Evolutionary conservation across 2,888 invertebrate species (phyloP), one percentile per base, ranked within the genome.

Genomic region (Eumerus sabulonum): DNA sequence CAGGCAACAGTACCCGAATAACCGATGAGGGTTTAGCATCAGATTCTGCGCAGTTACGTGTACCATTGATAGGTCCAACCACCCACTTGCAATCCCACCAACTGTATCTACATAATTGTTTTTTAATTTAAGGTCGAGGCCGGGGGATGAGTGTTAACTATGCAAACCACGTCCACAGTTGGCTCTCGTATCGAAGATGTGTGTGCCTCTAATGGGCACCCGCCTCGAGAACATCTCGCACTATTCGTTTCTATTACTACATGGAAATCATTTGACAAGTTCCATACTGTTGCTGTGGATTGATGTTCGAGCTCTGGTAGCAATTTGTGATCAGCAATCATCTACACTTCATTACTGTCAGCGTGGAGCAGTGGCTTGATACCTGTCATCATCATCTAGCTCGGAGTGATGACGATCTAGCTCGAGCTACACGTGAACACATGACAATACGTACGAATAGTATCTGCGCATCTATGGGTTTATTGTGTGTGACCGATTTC

Each of bases 401-500:
- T 14, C 7, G 5, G 16, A 18, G 27, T 62, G 48, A 66, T 66
- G 59, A 44, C 59, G 44, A 50, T 48, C n/a, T 72, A 12, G 40
- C 38, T 12, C 4, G 19, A 50, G 12, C 13, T 11, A 11, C 17
- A 40, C n/a, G 9, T 42, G 5, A n/a, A 12, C 3, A 56, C 13
- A 16, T 9, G n/a, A 48, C n/a, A 19, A 9, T 35, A 3, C 11
- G 12, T 18, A 40, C 42, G 14, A 19, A 19, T 17, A 14, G 53
- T 63, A 60, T 36, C 48, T 45, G 40, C 56, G 42, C 56, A 9
- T 42, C 50, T 63, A 56, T 73, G 60, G 62, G 35, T 47, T 77
- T 73, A 73, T 77, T 53, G 48, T 44, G 60, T 79, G 79, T 79
- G 73, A 70, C 74, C 44, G 68, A 79, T 70, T 79, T 53, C 38